Evolutionary conservation across 1,140 invertebrate genomes (phyloP), one percentile per base, ranked within the genome.

Genomic region (Eurosta solidaginis): DNA sequence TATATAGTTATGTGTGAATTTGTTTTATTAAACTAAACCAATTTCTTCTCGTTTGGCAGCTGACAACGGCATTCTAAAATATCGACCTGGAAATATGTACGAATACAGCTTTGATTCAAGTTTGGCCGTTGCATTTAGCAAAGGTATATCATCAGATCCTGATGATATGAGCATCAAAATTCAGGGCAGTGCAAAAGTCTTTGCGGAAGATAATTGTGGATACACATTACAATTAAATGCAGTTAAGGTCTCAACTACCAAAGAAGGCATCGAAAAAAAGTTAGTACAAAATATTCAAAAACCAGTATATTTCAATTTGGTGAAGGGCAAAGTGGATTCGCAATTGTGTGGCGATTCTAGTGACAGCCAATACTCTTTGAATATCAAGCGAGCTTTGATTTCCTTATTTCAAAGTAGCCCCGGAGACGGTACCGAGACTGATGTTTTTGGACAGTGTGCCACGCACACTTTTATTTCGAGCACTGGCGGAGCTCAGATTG

Each of bases 341-440:
- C 90, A 93, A 81, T 89, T 96, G 79, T 96, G 95, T 82, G 86
- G 92, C 0, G 91, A 92, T 78, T 84, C 88, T 0, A 90, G 88
- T 9, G 96, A 95, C 80, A 90, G 90, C 0, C 90, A 91, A 47
- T 90, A 91, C 50, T 93, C 93, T 4, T 89, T 96, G 22, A 98
- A 98, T 89, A 93, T 98, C 82, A 98, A 98, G 89, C 91, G 96
- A 80, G 96, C 94, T 4, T 91, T 97, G 49, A 90, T 96, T n/a
- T 97, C 96, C 0, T 88, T 96, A 25, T 92, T 98, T 83, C 96
- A 97, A 88, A 90, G 91, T 1, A 80, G 80, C 44, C 73, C 75
- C 0, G 79, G 80, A 27, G 77, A 79, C 0, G 73, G 29, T 29
- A 14, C 42, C 14, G 86, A 88, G 74, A 76, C 82, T 22, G 96